Evolutionary conservation across 2,888 invertebrate genomes (phyloP), one percentile per base, ranked within the genome.

Genomic region (Drosophila eohydei): DNA sequence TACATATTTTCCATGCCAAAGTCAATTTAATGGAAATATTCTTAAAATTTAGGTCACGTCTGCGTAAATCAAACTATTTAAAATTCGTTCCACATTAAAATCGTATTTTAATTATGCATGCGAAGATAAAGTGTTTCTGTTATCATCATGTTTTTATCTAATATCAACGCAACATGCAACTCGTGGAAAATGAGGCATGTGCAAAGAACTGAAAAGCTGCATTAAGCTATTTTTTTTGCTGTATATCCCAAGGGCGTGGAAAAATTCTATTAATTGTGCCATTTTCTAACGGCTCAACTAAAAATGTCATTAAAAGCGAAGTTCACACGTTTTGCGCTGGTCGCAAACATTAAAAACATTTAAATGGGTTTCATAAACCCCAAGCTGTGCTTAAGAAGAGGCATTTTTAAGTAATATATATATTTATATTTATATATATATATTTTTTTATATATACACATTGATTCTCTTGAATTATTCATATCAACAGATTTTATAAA

Each of bases 161-260:
- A 77, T 70, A 66, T 50, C 63, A 62, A 30, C 56, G 43, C 56
- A 61, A 64, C 81, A 81, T 87, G 87, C 87, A 80, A 78, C 60
- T 26, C 72, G 60, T 76, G 70, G 70, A 82, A 82, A 85, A 55
- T 66, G 72, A 61, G 72, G 66, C 64, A 68, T 54, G 67, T 58
- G 65, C 28, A 54, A 28, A 26, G 68, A 50, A 40, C 38, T 63
- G 63, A 72, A 74, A 71, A 69, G 46, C 28, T 43, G 59, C 69
- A 54, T 60, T 21, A 26, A 36, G 51, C 52, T 44, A 54, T 44
- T 46, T 40, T 14, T 40, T 40, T 40, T 50, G 41, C 16, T 32
- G 26, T 41, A 34, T 14, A 34, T 14, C 43, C 44, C 28, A 34
- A 43, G 63, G 12, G 32, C 50, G 55, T 74, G 80, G 54, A 66